Evolutionary conservation across 2,113 vertebrate species (phyloP).

Genomic region (Phrynosoma platyrhinos): DNA sequence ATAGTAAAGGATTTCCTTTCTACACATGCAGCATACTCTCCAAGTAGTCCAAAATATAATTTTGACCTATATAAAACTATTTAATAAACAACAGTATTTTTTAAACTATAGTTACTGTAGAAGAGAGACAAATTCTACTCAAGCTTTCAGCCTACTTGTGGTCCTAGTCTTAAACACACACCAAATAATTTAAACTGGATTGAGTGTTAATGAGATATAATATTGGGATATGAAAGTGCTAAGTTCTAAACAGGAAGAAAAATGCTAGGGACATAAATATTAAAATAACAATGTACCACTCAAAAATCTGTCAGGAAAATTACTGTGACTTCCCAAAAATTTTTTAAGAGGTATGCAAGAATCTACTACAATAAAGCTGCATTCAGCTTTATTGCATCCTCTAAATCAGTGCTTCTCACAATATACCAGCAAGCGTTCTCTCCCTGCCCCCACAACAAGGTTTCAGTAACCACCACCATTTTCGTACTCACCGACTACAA

Average conservation of each 20-base stretch:
- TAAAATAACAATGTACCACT: conserved; percentile 1
- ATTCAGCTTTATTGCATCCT: background rate
- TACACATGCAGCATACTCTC: no score
- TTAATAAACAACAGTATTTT: background rate
- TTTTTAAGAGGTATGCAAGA: background rate
- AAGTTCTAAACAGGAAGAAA: background rate
- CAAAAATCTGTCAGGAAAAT: conserved; percentile 1
- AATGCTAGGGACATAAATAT: conserved; percentile 19
- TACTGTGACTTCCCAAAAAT: conserved; percentile 11
- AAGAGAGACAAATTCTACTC: background rate
- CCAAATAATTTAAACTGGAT: background rate
- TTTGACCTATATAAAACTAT: background rate
- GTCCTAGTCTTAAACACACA: background rate
- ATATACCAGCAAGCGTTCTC: no score
- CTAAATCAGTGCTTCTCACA: background rate
- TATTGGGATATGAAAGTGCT: conserved; percentile 21
- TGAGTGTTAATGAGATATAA: background rate
- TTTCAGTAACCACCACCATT: no score
- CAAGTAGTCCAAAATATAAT: background rate
- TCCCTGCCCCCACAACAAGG: no score
- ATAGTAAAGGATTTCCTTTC: no score
- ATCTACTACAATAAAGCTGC: background rate
- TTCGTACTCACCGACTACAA: no score
- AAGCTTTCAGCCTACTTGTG: background rate
- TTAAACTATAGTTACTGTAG: no score